Conservation (phyloP, 2,113 vertebrate genomes). For the Upupa epops region DNA sequence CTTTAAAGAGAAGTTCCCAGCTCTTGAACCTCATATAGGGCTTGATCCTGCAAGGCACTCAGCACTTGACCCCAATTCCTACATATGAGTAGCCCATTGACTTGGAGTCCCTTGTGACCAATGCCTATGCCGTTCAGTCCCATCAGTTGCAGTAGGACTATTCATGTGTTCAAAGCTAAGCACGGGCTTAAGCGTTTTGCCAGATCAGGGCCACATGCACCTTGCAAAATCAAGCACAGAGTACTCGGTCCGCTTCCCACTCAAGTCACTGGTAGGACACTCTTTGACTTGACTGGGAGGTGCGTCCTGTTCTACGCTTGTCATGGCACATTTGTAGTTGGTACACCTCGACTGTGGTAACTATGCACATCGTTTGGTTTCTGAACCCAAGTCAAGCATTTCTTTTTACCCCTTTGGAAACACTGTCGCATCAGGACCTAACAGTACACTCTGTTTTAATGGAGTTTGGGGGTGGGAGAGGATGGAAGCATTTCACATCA, state of each 20-base stretch:
- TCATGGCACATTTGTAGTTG: conserved; percentile 76
- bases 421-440: conserved; percentile 59
- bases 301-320: conserved; percentile 62
- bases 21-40: conserved; percentile 70
- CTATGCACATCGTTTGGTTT: conserved; percentile 83
- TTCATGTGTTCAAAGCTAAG: conserved; percentile 24
- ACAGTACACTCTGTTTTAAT: conserved; percentile 48
- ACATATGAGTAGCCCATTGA: neutral
- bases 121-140: neutral
- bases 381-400: conserved; percentile 68
- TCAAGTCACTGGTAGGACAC: conserved; percentile 25
- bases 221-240: conserved; percentile 65
- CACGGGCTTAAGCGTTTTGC: conserved; percentile 31
- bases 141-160: neutral
- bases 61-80: conserved; percentile 35
- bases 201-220: conserved; percentile 19
- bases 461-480: conserved; percentile 58
- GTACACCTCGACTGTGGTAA: conserved; percentile 77
- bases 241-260: conserved; percentile 9
- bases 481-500: conserved; percentile 64
- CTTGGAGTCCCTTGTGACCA: conserved; percentile 37
- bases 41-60: conserved; percentile 67
- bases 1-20: conserved; percentile 78
- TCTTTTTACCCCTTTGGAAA: conserved; percentile 60
- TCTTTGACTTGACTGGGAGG: conserved; percentile 54